phyloP scores from a whole-genome alignment of 2,888 invertebrate species.

The Xanthostigma xanthostigma region DNA sequence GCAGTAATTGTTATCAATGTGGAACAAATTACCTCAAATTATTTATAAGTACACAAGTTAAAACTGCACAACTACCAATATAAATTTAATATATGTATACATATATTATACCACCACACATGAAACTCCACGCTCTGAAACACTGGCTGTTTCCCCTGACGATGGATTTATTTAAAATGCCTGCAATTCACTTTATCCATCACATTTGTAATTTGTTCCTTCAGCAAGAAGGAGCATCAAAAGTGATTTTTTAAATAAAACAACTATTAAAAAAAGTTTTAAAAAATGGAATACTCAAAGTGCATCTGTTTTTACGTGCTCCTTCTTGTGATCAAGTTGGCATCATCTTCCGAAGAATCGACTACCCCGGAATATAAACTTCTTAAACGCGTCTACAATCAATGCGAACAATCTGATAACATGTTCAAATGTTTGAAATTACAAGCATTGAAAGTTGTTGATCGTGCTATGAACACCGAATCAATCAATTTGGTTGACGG shows the following conservation, averaged over 20 bases:
- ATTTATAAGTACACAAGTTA: background rate
- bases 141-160: too few relatives aligned
- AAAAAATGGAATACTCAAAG: too few relatives aligned
- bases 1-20: constrained; percentile 1
- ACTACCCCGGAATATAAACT: constrained; percentile 33
- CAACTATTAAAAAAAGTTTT: too few relatives aligned
- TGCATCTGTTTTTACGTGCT: too few relatives aligned
- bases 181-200: too few relatives aligned
- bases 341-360: constrained; percentile 5
- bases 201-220: too few relatives aligned
- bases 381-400: constrained; percentile 38
- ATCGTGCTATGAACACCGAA: constrained; percentile 46
- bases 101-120: too few relatives aligned
- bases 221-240: too few relatives aligned
- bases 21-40: constrained; percentile 11
- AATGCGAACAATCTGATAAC: constrained; percentile 47
- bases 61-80: too few relatives aligned
- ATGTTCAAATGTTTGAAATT: constrained; percentile 56
- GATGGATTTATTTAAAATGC: too few relatives aligned
- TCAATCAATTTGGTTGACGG: constrained; percentile 46
- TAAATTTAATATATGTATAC: too few relatives aligned
- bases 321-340: background rate
- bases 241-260: too few relatives aligned
- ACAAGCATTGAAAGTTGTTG: constrained; percentile 48
- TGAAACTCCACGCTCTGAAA: constrained; percentile 10